Evolutionary conservation across 1,140 invertebrate genomes (phyloP), one percentile per base, ranked within the genome.

Genomic region (Caenorhabditis brenneri): DNA sequence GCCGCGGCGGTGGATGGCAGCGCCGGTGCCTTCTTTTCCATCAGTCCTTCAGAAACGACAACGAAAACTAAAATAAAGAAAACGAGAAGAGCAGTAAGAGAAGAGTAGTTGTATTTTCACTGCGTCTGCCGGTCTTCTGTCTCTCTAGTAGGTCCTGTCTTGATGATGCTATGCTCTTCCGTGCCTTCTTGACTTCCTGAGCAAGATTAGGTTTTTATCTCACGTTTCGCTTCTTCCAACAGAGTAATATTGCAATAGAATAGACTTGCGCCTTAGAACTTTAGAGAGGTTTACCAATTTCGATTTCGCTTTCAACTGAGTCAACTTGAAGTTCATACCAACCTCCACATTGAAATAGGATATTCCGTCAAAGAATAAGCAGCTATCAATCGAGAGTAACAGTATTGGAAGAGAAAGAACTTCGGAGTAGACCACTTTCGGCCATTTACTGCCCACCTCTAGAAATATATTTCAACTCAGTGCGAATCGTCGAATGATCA

Each of bases 31-130:
- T 65, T 65, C n/a, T 36, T 65, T n/a, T 65, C 58, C 58, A 65
- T 65, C 58, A 65, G 58, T 31, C 31, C 58, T 65, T 65, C 58
- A 65, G 9, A 65, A 65, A 65, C 65, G 36, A 46, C 65, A 36
- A 24, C 9, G 36, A 74, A 74, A 74, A 74, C 65, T 74, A 74
- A 74, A 74, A 74, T 74, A 74, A 74, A 74, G 65, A 74, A 74
- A 74, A 74, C 29, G 58, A 65, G 58, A 36, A 27, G 31, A 65
- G 58, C 29, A 65, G 58, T 7, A n/a, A n/a, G 22, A 31, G 58
- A 65, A 65, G 58, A 39, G 22, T 74, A 74, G 65, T 33, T 36
- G 58, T 55, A 55, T 55, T 55, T 55, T 55, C 53, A 27, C 58
- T 65, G 31, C 22, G 53, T 29, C 53, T 55, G 31, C 31, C 58